These are phyloP conservation scores for Stratiolaelaps scimitus DNA, from an alignment of 1,140 invertebrate species.

Conservation along the genomic window DNA sequence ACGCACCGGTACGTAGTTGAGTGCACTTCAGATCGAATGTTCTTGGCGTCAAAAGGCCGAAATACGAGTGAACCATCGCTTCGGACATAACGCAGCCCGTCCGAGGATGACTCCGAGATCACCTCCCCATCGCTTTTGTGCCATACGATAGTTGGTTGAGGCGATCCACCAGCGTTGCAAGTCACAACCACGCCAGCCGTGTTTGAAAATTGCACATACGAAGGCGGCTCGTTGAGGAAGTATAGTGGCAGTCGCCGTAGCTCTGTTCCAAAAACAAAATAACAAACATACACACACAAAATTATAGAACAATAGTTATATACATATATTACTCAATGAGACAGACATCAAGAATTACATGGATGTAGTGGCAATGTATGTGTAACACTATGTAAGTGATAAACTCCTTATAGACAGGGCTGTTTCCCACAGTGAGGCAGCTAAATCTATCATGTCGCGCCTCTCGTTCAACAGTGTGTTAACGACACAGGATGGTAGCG, in stretches of 20 bases:
- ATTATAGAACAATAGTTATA: no score
- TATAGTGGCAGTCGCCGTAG: conserved; percentile 8
- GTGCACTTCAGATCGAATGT: conserved; percentile 41
- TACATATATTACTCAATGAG: no score
- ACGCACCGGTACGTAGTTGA: conserved; percentile 49
- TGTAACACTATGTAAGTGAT: no score
- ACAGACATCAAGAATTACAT: no score
- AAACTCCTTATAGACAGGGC: no score
- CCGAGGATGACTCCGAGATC: conserved; percentile 36
- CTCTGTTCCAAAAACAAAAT: neutral
- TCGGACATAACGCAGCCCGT: conserved; percentile 40
- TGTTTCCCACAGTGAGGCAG: no score
- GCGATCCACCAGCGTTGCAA: conserved; percentile 44
- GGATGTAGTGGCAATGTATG: no score
- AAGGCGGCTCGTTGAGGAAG: conserved; percentile 42
- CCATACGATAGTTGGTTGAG: conserved; percentile 43
- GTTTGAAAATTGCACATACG: conserved; percentile 41
- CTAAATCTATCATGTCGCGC: no score
- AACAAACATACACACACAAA: no score
- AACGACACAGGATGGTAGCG: no score
- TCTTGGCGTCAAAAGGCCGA: conserved; percentile 40
- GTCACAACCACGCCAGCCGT: conserved; percentile 47
- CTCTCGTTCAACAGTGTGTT: no score
- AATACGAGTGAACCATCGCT: conserved; percentile 44
- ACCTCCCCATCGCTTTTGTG: conserved; percentile 39